phyloP scores from a whole-genome alignment of 64 coral and sea anemone genomes.

The Anthopleura sola region DNA sequence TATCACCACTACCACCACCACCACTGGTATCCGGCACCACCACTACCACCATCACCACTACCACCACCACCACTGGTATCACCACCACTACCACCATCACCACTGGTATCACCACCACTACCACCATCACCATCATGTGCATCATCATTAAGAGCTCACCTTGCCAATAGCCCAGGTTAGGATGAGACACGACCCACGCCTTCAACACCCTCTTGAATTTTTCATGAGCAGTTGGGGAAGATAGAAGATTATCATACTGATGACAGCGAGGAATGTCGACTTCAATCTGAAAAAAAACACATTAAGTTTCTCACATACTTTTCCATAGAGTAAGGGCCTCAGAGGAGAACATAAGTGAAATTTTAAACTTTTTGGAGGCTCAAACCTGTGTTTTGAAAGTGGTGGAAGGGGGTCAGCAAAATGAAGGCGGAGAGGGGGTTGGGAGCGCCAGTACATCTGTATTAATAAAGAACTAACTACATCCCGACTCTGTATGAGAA shows the following conservation, averaged over 20 bases:
- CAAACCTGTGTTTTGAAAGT: background rate
- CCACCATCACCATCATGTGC: too few species aligned
- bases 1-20: background rate
- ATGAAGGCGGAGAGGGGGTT: background rate
- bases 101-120: too few species aligned
- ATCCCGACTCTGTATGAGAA: too few species aligned
- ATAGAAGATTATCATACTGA: slow-evolving; percentile 86
- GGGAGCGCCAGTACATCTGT: too few species aligned
- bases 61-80: too few species aligned
- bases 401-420: background rate
- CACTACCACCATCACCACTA: background rate
- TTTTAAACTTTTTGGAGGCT: too few species aligned
- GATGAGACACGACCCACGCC: slow-evolving; percentile 96
- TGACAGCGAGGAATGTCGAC: slow-evolving; percentile 99
- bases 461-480: too few species aligned
- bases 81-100: too few species aligned
- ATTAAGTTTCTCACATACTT: too few species aligned
- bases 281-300: slow-evolving; percentile 62
- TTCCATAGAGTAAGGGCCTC: background rate
- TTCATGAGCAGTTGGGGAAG: slow-evolving; percentile 78
- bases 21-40: too few species aligned
- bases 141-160: slow-evolving; percentile 18
- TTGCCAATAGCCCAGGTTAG: slow-evolving; percentile 93
- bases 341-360: background rate
- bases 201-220: slow-evolving; percentile 95